Evolutionary conservation across 2,797 vertebrate species (phyloP).

Genomic region (Girardinus metallicus): DNA sequence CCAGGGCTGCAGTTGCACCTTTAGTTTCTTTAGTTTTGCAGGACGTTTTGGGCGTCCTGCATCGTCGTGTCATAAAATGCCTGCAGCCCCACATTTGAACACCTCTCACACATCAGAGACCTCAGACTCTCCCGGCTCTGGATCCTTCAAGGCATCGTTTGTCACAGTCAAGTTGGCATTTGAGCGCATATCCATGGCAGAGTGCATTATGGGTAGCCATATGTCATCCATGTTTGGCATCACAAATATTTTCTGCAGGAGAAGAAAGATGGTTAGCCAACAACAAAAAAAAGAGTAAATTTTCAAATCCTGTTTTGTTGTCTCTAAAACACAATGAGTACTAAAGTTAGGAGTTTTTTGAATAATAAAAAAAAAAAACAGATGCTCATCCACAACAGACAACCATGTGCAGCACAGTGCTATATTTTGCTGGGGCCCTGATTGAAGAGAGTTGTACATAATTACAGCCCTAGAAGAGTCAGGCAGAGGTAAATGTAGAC

Average conservation of each 20-base stretch:
- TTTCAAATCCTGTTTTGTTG: not conserved
- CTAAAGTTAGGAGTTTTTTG: too few species aligned
- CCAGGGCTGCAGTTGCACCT: slow-evolving; percentile 15
- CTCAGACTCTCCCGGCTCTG: slow-evolving; percentile 67
- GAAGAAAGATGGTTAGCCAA: not conserved
- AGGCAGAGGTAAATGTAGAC: slow-evolving; percentile 55
- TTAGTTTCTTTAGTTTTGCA: too few species aligned
- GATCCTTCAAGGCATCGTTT: slow-evolving; percentile 83
- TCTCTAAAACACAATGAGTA: not conserved
- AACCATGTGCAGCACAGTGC: slow-evolving; percentile 28
- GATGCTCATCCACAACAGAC: slow-evolving; percentile 41
- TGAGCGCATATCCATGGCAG: slow-evolving; percentile 95
- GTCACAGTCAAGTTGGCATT: slow-evolving; percentile 76
- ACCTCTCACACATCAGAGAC: slow-evolving; percentile 81
- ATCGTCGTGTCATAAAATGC: slow-evolving; percentile 40
- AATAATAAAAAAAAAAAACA: slow-evolving; percentile 17
- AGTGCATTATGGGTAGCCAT: slow-evolving; percentile 98
- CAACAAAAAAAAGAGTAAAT: not conserved
- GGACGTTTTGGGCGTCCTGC: slow-evolving; percentile 18
- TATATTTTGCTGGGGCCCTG: slow-evolving; percentile 44
- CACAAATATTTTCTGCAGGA: slow-evolving; percentile 96
- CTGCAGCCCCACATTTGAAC: slow-evolving; percentile 11
- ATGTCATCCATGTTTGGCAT: slow-evolving; percentile 99
- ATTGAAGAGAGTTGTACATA: slow-evolving; percentile 18
- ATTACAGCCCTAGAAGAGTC: slow-evolving; percentile 46